Evolutionary conservation across 2,113 vertebrate species (phyloP).

Genomic region (Carollia perspicillata): DNA sequence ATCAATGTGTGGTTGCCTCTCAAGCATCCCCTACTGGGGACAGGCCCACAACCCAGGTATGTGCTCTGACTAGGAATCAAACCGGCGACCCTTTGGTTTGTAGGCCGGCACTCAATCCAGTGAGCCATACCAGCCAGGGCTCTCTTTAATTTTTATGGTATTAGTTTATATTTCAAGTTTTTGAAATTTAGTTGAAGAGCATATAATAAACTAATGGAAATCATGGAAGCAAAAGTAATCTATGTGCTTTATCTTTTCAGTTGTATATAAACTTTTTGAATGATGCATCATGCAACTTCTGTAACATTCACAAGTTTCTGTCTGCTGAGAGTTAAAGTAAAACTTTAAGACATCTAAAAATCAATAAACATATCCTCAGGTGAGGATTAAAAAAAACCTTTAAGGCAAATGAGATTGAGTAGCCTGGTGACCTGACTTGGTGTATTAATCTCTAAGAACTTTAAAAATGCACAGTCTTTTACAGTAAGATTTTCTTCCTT

Average conservation of each 20-base stretch:
- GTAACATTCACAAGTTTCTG: not conserved
- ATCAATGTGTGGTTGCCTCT: no score
- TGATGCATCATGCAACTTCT: not conserved
- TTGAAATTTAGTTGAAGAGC: not conserved
- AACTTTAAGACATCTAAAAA: not conserved
- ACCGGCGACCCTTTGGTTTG: no score
- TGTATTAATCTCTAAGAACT: not conserved
- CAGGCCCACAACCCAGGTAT: no score
- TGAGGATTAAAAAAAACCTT: no score
- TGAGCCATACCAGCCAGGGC: no score
- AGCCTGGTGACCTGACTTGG: not conserved
- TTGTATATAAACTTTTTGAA: not conserved
- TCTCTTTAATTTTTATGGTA: not conserved
- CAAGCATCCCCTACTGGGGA: no score
- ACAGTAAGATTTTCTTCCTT: not conserved
- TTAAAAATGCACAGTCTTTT: not conserved
- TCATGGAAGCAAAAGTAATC: not conserved
- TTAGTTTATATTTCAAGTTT: not conserved
- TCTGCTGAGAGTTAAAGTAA: not conserved
- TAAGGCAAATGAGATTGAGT: not conserved
- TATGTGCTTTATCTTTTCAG: not conserved
- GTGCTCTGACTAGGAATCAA: no score
- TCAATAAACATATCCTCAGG: no score
- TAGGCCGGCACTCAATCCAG: no score
- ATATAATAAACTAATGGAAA: not conserved